Evolutionary conservation across 2,888 invertebrate species (phyloP).

Genomic region (Stenolophus ochropezus): DNA sequence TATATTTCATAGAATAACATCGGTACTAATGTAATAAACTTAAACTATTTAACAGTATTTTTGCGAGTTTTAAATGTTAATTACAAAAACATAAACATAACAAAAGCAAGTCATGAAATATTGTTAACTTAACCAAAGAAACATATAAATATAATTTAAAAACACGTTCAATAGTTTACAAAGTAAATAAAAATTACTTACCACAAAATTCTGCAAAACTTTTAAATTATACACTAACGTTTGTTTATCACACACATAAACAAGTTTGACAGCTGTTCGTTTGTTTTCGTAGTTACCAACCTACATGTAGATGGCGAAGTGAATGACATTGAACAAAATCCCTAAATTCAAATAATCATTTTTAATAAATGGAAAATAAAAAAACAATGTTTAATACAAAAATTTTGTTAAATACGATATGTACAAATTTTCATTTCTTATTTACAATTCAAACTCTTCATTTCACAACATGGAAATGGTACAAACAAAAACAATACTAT

Average conservation of each 20-base stretch:
- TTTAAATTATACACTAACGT: neutral
- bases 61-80: slow-evolving; percentile 1
- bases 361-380: slow-evolving; percentile 24
- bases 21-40: too few relatives aligned
- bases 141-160: too few relatives aligned
- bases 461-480: slow-evolving; percentile 41
- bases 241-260: slow-evolving; percentile 49
- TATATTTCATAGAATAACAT: too few relatives aligned
- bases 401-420: slow-evolving; percentile 57
- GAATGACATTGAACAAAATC: neutral
- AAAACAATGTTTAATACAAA: slow-evolving; percentile 49
- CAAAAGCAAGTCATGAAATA: neutral
- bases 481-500: slow-evolving; percentile 50
- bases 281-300: slow-evolving; percentile 36
- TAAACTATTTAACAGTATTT: neutral
- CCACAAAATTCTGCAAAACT: neutral
- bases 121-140: neutral
- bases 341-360: neutral
- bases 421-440: slow-evolving; percentile 52
- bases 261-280: slow-evolving; percentile 42
- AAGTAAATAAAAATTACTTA: slow-evolving; percentile 7
- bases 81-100: slow-evolving; percentile 1
- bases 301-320: too few relatives aligned
- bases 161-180: neutral
- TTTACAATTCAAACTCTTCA: slow-evolving; percentile 53